Percentiles rank a stretch among this genome's conserved stretches.
Conservation (phyloP, 1,140 invertebrate genomes). For the Asbolus verrucosus region DNA sequence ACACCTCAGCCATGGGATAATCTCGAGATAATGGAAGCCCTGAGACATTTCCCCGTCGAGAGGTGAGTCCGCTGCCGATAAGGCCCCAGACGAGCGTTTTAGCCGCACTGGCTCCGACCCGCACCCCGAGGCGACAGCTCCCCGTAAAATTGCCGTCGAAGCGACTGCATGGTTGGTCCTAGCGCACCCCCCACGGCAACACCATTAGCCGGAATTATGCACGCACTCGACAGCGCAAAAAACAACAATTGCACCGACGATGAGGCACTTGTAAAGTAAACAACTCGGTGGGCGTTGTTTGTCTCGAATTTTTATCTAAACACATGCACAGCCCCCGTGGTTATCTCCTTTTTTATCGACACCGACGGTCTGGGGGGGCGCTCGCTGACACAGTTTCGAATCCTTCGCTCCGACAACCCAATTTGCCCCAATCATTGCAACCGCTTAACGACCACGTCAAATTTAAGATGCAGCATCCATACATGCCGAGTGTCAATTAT, state of each 20-base stretch:
- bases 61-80: constrained; percentile 5
- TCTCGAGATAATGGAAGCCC: constrained; percentile 12
- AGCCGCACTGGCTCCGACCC: no score
- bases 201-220: constrained; percentile 3
- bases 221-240: background rate
- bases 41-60: constrained; percentile 31
- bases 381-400: no score
- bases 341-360: constrained; percentile 15
- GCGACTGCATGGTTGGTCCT: background rate
- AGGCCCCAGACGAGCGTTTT: no score
- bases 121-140: constrained; percentile 18
- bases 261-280: constrained; percentile 7
- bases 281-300: constrained; percentile 22
- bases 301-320: constrained; percentile 20
- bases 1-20: constrained; percentile 30
- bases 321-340: constrained; percentile 5
- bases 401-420: no score
- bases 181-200: background rate
- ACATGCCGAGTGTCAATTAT: no score
- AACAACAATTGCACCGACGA: constrained; percentile 9
- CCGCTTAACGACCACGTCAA: no score
- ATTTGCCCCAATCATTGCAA: background rate
- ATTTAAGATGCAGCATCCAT: no score
- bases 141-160: background rate
- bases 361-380: constrained; percentile 5